Evolutionary conservation across 2,797 vertebrate species (phyloP).

Genomic region (Phyllotis vaccarum): DNA sequence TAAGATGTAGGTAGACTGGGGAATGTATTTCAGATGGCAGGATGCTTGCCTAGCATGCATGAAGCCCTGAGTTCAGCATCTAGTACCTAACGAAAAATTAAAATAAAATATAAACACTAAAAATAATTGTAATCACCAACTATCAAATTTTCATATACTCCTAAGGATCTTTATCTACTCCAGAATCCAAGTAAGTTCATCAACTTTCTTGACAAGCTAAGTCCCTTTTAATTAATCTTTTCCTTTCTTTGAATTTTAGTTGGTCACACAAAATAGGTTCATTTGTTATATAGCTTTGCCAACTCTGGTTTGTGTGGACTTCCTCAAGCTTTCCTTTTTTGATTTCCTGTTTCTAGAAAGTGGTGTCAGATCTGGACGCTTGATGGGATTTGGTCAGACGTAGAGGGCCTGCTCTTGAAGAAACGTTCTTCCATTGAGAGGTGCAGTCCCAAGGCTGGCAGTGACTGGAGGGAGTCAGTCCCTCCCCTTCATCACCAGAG

Average conservation of each 20-base stretch:
- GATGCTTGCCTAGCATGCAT: not conserved
- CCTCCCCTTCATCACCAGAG: not conserved
- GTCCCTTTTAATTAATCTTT: not conserved
- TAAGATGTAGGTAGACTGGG: not conserved
- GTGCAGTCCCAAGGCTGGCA: not conserved
- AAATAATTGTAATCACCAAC: conserved; percentile 20
- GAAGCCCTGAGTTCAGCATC: not conserved
- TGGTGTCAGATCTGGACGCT: not conserved
- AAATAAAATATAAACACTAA: not conserved
- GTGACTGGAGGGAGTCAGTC: not conserved
- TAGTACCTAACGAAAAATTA: not conserved
- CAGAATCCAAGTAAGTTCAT: conserved; percentile 14
- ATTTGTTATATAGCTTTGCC: not conserved
- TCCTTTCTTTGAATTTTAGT: not conserved
- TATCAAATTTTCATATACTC: not conserved
- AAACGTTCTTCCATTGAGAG: not conserved
- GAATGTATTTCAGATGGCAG: not conserved
- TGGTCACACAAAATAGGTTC: conserved; percentile 8
- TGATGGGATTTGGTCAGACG: not conserved
- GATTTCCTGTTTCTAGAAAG: not conserved
- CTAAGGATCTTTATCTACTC: conserved; percentile 1
- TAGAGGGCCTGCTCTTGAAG: not conserved
- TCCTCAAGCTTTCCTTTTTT: not conserved
- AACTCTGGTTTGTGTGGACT: not conserved
- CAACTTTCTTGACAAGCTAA: not conserved